phyloP scores from a whole-genome alignment of 2,888 invertebrate genomes.

The Caenorhabditis afra region DNA sequence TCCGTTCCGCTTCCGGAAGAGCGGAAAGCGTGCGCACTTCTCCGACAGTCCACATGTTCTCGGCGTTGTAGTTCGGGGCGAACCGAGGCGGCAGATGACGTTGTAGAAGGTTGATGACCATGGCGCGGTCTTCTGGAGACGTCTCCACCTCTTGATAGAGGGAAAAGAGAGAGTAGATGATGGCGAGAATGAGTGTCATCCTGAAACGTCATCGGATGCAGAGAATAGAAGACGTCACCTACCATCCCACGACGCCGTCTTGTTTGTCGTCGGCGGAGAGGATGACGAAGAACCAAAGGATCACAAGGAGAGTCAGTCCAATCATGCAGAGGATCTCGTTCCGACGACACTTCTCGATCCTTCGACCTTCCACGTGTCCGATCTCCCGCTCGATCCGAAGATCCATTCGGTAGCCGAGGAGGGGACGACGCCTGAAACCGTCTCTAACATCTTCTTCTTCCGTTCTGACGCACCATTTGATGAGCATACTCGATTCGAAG shows the following conservation, averaged over 20 bases:
- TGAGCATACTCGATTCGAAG: slow-evolving; percentile 10
- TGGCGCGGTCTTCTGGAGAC: slow-evolving; percentile 24
- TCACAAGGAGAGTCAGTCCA: slow-evolving; percentile 7
- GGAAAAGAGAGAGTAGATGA: slow-evolving; percentile 12
- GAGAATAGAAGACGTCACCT: not conserved
- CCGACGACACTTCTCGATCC: slow-evolving; percentile 16
- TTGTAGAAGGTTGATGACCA: not conserved
- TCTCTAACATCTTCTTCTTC: too few relatives aligned
- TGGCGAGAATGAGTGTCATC: not conserved
- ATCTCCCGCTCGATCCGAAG: slow-evolving; percentile 18
- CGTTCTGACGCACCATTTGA: slow-evolving; percentile 17
- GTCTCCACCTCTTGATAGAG: slow-evolving; percentile 26
- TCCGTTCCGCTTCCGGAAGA: slow-evolving; percentile 14
- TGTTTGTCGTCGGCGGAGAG: slow-evolving; percentile 19
- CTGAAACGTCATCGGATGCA: slow-evolving; percentile 16
- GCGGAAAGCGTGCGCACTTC: slow-evolving; percentile 19
- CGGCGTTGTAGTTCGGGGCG: slow-evolving; percentile 24
- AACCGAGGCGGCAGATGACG: not conserved
- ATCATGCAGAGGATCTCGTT: slow-evolving; percentile 5
- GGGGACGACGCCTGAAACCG: slow-evolving; percentile 36
- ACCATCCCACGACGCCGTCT: slow-evolving; percentile 14
- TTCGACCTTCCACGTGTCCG: slow-evolving; percentile 1
- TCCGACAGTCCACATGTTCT: slow-evolving; percentile 16
- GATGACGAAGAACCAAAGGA: slow-evolving; percentile 24
- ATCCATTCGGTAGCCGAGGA: slow-evolving; percentile 23